Evolutionary conservation across 1,140 invertebrate species (phyloP), one percentile per base, ranked within the genome.

Genomic region (Bombus ignitus): DNA sequence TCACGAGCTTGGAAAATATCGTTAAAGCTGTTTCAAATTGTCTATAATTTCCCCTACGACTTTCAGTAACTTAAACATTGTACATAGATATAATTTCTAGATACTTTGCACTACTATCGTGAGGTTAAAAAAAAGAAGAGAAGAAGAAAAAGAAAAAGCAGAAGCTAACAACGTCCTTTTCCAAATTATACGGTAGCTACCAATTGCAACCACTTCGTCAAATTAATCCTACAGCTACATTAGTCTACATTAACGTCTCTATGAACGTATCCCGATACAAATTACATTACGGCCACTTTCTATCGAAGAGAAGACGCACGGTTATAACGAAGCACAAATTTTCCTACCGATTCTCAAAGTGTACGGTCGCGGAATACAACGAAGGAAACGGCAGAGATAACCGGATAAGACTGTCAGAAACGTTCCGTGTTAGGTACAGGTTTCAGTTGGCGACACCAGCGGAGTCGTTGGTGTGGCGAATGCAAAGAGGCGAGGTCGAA

Each of bases 401-500:
- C 65, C 81, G 59, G 85, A 85, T 72, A 70, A 73, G 85, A 91
- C 89, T 88, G 81, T 85, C 84, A 81, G 81, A 91, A 91, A 87
- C 53, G 72, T 80, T 53, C 62, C 15, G 71, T 28, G 73, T 73
- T 62, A 78, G 42, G 47, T 70, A 32, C 62, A 83, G 73, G 62
- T 78, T 80, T 65, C 47, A 35, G 39, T 78, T 85, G 66, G 85
- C 72, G 71, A 82, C 86, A 87, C 84, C 75, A 65, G 68, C 72
- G 39, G 5, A 57, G n/a, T 22, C 79, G 74, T 79, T 87, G 84
- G 81, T 86, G 83, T 81, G 78, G 87, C 82, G 71, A 89, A 90
- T 77, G 87, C 90, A 85, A 91, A 84, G 85, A 87, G 93, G 89
- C 92, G 94, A 95, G 94, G 94, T 89, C 92, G 92, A 94, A 94